Conservation (phyloP, 2,113 vertebrate species). For the Fukomys damarensis region DNA sequence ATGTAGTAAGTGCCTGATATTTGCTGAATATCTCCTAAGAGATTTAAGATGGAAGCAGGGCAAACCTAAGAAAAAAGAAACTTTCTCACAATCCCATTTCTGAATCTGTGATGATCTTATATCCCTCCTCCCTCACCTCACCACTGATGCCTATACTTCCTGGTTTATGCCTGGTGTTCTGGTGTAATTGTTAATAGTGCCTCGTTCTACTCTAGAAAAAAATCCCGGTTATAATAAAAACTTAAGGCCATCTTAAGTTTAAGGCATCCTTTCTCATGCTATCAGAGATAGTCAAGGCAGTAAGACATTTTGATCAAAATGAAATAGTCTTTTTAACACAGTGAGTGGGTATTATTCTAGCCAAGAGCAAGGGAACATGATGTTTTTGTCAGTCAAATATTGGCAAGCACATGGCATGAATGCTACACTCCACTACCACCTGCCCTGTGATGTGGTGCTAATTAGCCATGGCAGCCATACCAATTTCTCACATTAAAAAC, state of each 20-base stretch:
- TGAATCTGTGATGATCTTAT: slow-evolving; percentile 48
- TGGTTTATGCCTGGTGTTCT: neutral
- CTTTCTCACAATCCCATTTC: slow-evolving; percentile 15
- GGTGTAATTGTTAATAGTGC: neutral
- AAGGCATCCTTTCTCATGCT: slow-evolving; percentile 30
- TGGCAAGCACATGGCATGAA: neutral
- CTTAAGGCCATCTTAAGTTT: neutral
- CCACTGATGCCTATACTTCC: neutral
- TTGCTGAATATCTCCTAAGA: slow-evolving; percentile 33
- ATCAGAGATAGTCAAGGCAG: slow-evolving; percentile 36
- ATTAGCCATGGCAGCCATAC: neutral
- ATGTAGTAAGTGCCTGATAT: neutral
- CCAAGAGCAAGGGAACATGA: slow-evolving; percentile 58
- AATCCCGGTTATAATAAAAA: neutral
- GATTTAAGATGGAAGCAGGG: slow-evolving; percentile 32
- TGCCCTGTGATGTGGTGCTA: neutral
- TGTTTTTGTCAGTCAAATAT: slow-evolving; percentile 45
- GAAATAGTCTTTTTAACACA: slow-evolving; percentile 44
- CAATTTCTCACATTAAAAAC: neutral
- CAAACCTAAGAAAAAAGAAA: neutral
- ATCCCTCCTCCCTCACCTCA: neutral
- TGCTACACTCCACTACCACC: neutral
- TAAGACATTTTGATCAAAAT: slow-evolving; percentile 35
- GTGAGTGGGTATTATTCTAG: slow-evolving; percentile 38
- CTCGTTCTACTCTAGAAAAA: neutral